Evolutionary conservation across 2,888 invertebrate species (phyloP).

Genomic region (Criorhina ranunculi): DNA sequence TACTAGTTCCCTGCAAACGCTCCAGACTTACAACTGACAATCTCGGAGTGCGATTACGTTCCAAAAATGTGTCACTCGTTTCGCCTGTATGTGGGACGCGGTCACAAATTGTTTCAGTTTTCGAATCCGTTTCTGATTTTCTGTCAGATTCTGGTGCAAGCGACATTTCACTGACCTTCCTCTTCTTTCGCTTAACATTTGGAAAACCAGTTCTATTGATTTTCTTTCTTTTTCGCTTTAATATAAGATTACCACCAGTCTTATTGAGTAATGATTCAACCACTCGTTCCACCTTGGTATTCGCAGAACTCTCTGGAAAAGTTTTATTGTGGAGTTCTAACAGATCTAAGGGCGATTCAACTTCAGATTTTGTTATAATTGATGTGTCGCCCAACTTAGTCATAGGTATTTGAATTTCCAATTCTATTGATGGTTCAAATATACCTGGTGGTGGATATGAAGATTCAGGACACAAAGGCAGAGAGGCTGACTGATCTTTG

Average conservation of each 20-base stretch:
- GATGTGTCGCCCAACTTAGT: slow-evolving; percentile 85
- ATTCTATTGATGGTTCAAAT: slow-evolving; percentile 89
- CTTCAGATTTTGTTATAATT: slow-evolving; percentile 84
- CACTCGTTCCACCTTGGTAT: slow-evolving; percentile 80
- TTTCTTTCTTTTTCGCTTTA: slow-evolving; percentile 89
- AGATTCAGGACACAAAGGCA: slow-evolving; percentile 77
- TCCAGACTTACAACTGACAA: slow-evolving; percentile 87
- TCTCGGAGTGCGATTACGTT: slow-evolving; percentile 86
- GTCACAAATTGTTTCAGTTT: slow-evolving; percentile 85
- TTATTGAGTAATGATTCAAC: slow-evolving; percentile 83
- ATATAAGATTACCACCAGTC: slow-evolving; percentile 82
- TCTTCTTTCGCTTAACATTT: slow-evolving; percentile 92
- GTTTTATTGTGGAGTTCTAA: slow-evolving; percentile 79
- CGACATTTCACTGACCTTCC: slow-evolving; percentile 84
- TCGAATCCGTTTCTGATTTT: slow-evolving; percentile 42
- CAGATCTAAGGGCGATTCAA: slow-evolving; percentile 84
- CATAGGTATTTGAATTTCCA: slow-evolving; percentile 88
- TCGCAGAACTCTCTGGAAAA: slow-evolving; percentile 70
- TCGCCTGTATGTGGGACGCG: slow-evolving; percentile 90
- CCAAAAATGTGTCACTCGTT: slow-evolving; percentile 88
- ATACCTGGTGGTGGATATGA: slow-evolving; percentile 87
- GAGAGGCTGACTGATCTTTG: slow-evolving; percentile 60
- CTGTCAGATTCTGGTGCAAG: slow-evolving; percentile 13
- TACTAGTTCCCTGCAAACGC: slow-evolving; percentile 85
- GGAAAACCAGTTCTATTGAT: slow-evolving; percentile 96